Base-by-base conservation (phyloP, 64 coral and sea anemone species). In the Stichodactyla mertensii region DNA sequence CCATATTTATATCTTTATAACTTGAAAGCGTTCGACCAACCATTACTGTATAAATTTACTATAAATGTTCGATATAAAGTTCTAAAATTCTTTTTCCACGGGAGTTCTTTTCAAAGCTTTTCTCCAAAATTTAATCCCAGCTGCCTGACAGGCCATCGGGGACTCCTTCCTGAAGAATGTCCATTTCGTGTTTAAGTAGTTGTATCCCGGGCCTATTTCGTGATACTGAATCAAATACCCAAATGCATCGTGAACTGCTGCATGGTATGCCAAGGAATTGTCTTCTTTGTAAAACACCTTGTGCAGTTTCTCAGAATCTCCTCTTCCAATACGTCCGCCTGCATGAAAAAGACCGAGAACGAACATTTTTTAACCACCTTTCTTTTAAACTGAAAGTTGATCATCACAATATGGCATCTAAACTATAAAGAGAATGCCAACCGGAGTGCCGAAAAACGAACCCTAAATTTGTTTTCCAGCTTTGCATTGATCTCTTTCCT, bases 321-420 rank as follows among this genome's bases (percentile, higher is more conserved):
- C 91, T 85, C 55, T 85, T 54, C 91, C 91, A 7, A 93, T 93
- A 16, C 91, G 81, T 23, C 91, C 91, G 80, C 91, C 91, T 93
- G 8, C 26, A 51, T 20, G 22, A 85, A 85, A 81, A 74, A 31
- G 7, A 10, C 12, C 12, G n/a, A 13, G 59, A 61, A 66, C 5
- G 62, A 45, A 45, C 36, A 45, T 45, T 66, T 66, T n/a, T 66
- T 18, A 61, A 16, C 59, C 59, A 61, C 3, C 2, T 81, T 52
- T 82, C 79, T 16, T 8, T 19, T 45, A 2, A 45, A 45, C 36
- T 45, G 36, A 45, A 45, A 45, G 36, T 45, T 45, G 36, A 45
- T 45, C 36, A 45, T 45, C 36, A 45, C 3, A 45, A 45, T 45
- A 45, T 45, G 36, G 36, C 36, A 45, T 45, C 36, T 45, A 45